Conservation (phyloP, 2,888 invertebrate genomes). For the Loripinus fragilis region DNA sequence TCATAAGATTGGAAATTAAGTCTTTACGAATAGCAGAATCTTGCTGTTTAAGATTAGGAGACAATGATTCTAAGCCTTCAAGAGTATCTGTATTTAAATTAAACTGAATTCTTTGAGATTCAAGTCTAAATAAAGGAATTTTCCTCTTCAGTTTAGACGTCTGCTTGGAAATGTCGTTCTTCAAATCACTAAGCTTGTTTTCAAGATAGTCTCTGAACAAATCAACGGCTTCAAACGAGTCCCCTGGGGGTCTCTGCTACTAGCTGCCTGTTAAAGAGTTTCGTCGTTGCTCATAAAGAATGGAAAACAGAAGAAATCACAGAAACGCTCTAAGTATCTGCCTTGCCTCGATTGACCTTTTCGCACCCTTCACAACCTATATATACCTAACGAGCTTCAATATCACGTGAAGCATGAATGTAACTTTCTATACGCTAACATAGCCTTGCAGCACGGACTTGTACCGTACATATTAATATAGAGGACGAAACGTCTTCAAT, state of each 20-base stretch:
- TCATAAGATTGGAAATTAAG: neutral
- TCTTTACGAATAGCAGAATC: neutral
- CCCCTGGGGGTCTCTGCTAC: neutral
- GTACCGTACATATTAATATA: too few species aligned
- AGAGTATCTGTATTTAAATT: conserved; percentile 1
- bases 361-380: neutral
- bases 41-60: neutral
- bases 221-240: neutral
- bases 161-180: neutral
- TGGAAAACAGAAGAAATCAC: neutral
- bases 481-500: too few species aligned
- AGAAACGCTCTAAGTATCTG: neutral
- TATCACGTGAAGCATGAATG: too few species aligned
- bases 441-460: too few species aligned
- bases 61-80: neutral
- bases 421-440: too few species aligned
- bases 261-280: neutral
- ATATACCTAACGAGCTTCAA: too few species aligned
- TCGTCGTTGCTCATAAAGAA: neutral
- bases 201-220: conserved; percentile 4
- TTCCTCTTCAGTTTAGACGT: too few species aligned
- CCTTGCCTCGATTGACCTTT: neutral
- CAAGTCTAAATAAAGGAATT: neutral
- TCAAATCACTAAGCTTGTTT: neutral
- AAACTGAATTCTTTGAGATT: neutral